Conservation (phyloP, 2,797 vertebrate species). For the Ptychobarbus kaznakovi region DNA sequence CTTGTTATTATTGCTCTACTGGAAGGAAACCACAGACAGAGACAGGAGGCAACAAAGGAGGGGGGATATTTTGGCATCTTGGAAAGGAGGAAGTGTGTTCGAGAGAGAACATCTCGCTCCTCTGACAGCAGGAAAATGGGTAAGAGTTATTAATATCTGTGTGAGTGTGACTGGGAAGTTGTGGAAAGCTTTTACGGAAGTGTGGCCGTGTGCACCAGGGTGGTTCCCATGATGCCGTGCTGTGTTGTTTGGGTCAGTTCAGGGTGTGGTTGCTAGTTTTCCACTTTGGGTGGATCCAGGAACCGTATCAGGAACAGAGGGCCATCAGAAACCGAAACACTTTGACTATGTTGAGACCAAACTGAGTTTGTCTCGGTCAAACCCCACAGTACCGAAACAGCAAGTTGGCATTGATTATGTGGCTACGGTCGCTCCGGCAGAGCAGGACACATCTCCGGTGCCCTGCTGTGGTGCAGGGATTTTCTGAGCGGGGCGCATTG, state of each 20-base stretch:
- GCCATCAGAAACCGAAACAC: constrained; percentile 47
- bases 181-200: constrained; percentile 42
- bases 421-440: constrained; percentile 19
- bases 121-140: constrained; percentile 43
- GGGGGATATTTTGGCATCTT: constrained; percentile 15
- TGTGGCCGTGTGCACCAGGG: constrained; percentile 32
- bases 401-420: constrained; percentile 31
- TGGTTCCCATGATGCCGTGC: constrained; percentile 53
- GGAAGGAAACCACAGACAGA: constrained; percentile 51
- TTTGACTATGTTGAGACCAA: constrained; percentile 30
- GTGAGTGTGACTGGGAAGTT: constrained; percentile 41
- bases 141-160: constrained; percentile 45
- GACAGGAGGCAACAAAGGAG: constrained; percentile 19
- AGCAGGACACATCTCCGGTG: constrained; percentile 45
- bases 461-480: constrained; percentile 51
- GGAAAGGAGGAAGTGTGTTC: constrained; percentile 42
- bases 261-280: constrained; percentile 51
- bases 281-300: constrained; percentile 52
- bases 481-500: constrained; percentile 54
- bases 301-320: constrained; percentile 49
- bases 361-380: constrained; percentile 27
- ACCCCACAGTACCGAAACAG: constrained; percentile 34
- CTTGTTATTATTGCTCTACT: constrained; percentile 51
- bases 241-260: constrained; percentile 45
- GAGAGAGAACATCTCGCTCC: constrained; percentile 23